Base-by-base conservation (phyloP, 2,113 vertebrate genomes). In the Glaucomys volans region DNA sequence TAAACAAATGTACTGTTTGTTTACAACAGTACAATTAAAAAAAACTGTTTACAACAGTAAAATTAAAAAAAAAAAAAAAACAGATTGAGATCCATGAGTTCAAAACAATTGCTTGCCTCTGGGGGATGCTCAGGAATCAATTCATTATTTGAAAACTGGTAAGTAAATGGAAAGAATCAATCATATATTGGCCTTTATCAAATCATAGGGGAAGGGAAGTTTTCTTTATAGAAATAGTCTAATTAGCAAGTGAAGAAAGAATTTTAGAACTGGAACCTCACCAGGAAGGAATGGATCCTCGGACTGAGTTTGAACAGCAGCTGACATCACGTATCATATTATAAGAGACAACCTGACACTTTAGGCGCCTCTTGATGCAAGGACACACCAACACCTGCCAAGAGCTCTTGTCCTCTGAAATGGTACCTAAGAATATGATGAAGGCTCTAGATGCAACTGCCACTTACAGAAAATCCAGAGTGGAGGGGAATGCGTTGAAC, bases 81-180 rank as follows among this genome's bases (percentile, higher is more conserved):
- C 37, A 44, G 42, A 18, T 69, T 64, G 82, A 93, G 87, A 84
- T 77, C 76, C 47, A 30, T 72, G 32, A 83, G n/a, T 79, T 44
- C 80, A 87, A 74, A 84, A 17, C 26, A 26, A 57, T 47, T 20
- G 57, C 32, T 87, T 69, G 62, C 10, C 16, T 91, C 84, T 72
- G 44, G 57, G 5, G 50, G 67, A 67, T n/a, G 16, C 35, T 72
- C 86, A 76, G 66, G 20, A 47, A 85, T 69, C 47, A 22, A 57
- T 26, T 59, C 35, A 28, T 95, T 87, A 85, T 85, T 92, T 66
- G 35, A 79, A 84, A 95, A 77, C 64, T 90, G 52, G 50, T 71
- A 87, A 69, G 50, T 76, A 94, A 87, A 52, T 11, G 54, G 18
- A 74, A 62, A 75, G 44, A 83, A 52, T 42, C 35, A 44, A 66